A percentile compares a stretch with the other conserved stretches of the same genome.
Evolutionary conservation across 2,113 vertebrate genomes (phyloP).

Genomic region (Crotalus tigris): DNA sequence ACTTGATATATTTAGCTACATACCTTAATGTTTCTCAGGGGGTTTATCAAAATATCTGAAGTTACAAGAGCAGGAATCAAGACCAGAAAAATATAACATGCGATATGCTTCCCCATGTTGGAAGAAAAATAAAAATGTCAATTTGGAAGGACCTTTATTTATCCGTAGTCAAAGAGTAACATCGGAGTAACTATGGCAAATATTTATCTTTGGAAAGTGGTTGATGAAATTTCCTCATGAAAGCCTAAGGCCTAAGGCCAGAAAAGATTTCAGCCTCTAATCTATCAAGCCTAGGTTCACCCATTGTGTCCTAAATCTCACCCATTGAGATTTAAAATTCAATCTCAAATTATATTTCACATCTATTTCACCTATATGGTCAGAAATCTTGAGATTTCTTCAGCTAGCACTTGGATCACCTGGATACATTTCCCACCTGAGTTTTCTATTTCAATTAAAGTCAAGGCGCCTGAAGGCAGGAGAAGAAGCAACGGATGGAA

Average conservation of each 20-base stretch:
- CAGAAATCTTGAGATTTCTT: not conserved
- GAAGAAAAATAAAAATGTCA: conserved; percentile 13
- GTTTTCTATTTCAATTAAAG: not conserved
- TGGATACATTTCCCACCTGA: not conserved
- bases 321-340: not conserved
- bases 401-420: not conserved
- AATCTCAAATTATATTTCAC: not conserved
- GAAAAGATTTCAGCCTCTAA: not conserved
- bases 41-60: conserved; percentile 48
- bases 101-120: conserved; percentile 48
- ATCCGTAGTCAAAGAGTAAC: conserved; percentile 58
- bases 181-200: conserved; percentile 65
- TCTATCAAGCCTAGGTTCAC: not conserved
- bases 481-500: too few relatives aligned
- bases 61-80: conserved; percentile 52
- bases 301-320: not conserved
- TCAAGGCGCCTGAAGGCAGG: not conserved
- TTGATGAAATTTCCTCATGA: not conserved
- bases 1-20: conserved; percentile 31
- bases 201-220: conserved; percentile 22
- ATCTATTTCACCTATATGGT: not conserved
- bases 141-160: not conserved
- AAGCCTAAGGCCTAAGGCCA: not conserved
- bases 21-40: conserved; percentile 65
- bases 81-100: conserved; percentile 49